phyloP scores from a whole-genome alignment of 2,797 vertebrate species.

The Manis javanica region DNA sequence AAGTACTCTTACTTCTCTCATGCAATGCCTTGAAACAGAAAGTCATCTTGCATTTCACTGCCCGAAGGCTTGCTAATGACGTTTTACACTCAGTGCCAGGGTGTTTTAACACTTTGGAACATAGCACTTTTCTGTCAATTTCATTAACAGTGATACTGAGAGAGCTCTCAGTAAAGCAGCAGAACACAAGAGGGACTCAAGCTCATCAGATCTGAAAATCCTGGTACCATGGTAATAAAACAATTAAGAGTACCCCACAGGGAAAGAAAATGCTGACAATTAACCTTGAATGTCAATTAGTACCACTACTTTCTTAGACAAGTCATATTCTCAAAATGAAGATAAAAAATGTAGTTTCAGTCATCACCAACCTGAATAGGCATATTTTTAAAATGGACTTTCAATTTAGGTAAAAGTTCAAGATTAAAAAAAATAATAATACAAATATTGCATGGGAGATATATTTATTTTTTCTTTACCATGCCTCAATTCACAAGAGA shows the following conservation, averaged over 20 bases:
- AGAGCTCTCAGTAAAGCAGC: background rate
- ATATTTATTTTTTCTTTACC: background rate
- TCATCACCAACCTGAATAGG: background rate
- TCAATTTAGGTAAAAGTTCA: constrained; percentile 7
- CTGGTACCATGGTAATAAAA: constrained; percentile 61
- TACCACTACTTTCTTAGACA: constrained; percentile 42
- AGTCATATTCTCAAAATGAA: background rate
- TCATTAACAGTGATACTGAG: constrained; percentile 51
- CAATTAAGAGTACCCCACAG: constrained; percentile 67
- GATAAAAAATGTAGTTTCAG: background rate
- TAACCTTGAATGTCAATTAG: constrained; percentile 74
- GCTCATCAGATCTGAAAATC: constrained; percentile 64
- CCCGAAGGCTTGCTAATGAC: constrained; percentile 35
- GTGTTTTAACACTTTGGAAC: constrained; percentile 31
- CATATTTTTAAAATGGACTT: background rate
- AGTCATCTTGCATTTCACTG: constrained; percentile 15
- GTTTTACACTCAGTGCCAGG: background rate
- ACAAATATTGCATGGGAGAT: background rate
- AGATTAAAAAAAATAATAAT: background rate
- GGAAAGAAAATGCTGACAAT: constrained; percentile 69
- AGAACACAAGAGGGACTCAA: constrained; percentile 63
- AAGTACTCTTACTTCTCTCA: background rate
- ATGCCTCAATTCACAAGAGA: background rate
- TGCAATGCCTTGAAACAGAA: background rate
- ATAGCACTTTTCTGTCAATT: constrained; percentile 60